A percentile compares a stretch with the other conserved stretches of the same genome.
Conservation (phyloP, 2,888 invertebrate species). For the Prosopocoilus inquinatus region DNA sequence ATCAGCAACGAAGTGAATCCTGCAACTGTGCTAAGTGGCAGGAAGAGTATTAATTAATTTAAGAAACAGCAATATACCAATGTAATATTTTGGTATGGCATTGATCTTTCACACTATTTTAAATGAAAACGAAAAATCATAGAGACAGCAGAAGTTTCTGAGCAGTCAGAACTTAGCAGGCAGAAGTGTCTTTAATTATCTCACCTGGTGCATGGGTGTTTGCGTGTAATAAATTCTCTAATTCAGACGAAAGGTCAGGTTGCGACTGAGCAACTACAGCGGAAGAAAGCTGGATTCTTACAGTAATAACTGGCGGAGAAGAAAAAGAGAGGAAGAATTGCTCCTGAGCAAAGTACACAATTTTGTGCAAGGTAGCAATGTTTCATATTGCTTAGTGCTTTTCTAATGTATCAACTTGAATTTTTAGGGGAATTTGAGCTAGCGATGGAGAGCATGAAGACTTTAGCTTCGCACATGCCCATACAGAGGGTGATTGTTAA, state of each 20-base stretch:
- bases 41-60: no score
- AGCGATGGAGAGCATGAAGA: background rate
- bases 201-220: constrained; percentile 93
- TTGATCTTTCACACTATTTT: no score
- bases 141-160: no score
- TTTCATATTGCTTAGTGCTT: background rate
- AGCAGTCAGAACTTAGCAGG: no score
- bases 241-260: constrained; percentile 88
- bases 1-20: no score
- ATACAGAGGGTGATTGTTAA: constrained; percentile 68
- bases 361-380: constrained; percentile 10
- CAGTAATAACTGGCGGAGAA: constrained; percentile 81
- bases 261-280: constrained; percentile 91
- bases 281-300: constrained; percentile 86
- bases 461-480: constrained; percentile 38
- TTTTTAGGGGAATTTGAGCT: background rate
- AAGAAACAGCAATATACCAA: no score
- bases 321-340: constrained; percentile 50
- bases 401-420: no score
- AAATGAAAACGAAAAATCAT: no score
- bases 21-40: no score
- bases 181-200: no score
- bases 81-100: no score
- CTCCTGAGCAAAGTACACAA: constrained; percentile 39
- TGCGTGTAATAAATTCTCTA: constrained; percentile 86